Percentiles rank a stretch among this genome's conserved stretches.
These are phyloP conservation scores for Tragelaphus scriptus DNA, from an alignment of 2,113 vertebrate species.

Conservation along the genomic window DNA sequence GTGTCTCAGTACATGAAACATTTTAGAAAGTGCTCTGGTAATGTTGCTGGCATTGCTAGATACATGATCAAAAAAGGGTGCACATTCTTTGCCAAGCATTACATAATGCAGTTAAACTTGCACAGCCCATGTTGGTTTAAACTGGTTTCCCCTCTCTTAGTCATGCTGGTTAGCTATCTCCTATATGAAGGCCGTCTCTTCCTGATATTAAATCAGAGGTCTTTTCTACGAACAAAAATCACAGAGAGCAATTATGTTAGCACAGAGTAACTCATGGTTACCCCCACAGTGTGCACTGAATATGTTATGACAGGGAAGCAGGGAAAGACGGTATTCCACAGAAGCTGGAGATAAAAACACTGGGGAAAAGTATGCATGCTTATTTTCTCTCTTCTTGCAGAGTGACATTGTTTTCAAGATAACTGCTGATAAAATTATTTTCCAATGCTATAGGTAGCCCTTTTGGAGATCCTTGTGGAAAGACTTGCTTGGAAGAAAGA, in stretches of 20 bases:
- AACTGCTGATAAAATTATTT: not conserved
- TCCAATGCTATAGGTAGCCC: constrained; percentile 78
- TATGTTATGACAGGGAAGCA: not conserved
- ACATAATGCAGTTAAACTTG: not conserved
- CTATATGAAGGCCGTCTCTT: not conserved
- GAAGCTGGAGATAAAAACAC: not conserved
- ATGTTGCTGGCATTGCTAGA: not conserved
- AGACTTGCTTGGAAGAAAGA: constrained; percentile 88
- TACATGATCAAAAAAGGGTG: not conserved
- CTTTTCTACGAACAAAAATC: not conserved
- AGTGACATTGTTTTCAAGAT: not conserved
- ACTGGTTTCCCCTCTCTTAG: not conserved
- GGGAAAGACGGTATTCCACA: not conserved
- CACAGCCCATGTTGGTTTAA: not conserved
- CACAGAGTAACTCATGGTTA: not conserved
- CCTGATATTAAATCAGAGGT: not conserved
- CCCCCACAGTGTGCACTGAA: fast-evolving
- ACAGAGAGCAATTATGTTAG: not conserved
- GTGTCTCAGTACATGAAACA: not conserved
- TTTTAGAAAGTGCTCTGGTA: not conserved
- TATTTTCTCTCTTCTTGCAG: not conserved
- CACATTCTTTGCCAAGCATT: not conserved
- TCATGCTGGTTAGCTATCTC: not conserved
- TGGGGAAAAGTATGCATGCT: not conserved
- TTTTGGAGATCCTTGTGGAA: constrained; percentile 84